Percentiles rank a stretch among this genome's conserved stretches.
Evolutionary conservation across 2,797 vertebrate species (phyloP).

Genomic region (Oreortyx pictus): DNA sequence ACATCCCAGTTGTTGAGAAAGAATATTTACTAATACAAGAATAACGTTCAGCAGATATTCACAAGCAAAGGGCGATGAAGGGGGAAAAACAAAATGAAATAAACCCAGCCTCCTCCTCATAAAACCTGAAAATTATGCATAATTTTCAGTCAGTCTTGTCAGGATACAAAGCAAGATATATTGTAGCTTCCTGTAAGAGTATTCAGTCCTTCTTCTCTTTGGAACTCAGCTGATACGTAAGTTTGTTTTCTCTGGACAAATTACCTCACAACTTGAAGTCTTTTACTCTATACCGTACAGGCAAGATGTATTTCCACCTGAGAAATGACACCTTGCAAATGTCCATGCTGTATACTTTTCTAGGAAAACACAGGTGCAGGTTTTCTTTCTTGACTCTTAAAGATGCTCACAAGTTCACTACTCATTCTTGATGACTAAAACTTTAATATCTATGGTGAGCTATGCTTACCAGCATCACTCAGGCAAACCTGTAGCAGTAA

Average conservation of each 20-base stretch:
- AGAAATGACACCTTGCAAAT: not conserved
- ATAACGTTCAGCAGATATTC: not conserved
- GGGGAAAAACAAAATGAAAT: not conserved
- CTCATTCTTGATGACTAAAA: not conserved
- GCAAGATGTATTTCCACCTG: not conserved
- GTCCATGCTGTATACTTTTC: not conserved
- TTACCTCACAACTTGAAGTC: not conserved
- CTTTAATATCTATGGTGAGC: not conserved
- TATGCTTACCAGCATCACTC: not conserved
- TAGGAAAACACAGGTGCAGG: not conserved
- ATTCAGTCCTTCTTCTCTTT: not conserved
- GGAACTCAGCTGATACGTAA: not conserved
- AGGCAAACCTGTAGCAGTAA: not conserved
- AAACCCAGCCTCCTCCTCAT: not conserved
- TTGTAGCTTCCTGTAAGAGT: not conserved
- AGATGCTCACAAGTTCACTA: not conserved
- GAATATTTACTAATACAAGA: not conserved
- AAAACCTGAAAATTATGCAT: not conserved
- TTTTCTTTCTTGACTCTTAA: not conserved
- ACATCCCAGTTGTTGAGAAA: not conserved
- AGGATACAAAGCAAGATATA: not conserved
- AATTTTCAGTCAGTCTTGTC: not conserved
- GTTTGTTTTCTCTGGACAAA: not conserved
- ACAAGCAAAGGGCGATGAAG: not conserved
- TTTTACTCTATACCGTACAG: not conserved